Evolutionary conservation across 2,113 vertebrate genomes (phyloP).

Genomic region (Poeciliopsis occidentalis): DNA sequence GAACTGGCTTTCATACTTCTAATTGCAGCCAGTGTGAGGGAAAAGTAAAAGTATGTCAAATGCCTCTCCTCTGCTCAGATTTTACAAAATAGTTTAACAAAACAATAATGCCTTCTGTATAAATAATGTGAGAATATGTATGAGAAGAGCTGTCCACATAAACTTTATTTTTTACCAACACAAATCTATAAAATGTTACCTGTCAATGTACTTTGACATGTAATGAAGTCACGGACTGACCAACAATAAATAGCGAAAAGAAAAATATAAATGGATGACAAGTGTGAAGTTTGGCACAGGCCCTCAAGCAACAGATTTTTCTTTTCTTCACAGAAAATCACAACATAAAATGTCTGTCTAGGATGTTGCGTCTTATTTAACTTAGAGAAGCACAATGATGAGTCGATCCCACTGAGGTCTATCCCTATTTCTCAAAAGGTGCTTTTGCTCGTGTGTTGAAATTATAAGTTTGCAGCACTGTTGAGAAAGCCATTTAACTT

Average conservation of each 20-base stretch:
- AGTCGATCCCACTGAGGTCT: slow-evolving; percentile 23
- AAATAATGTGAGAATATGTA: neutral
- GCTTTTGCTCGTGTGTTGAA: slow-evolving; percentile 47
- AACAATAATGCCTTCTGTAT: neutral
- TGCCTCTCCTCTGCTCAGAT: neutral
- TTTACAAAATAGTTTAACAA: neutral
- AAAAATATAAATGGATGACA: neutral
- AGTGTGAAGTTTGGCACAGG: neutral
- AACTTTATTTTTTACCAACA: neutral
- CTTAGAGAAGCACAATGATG: slow-evolving; percentile 6
- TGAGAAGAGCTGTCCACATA: neutral
- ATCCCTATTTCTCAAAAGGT: slow-evolving; percentile 45
- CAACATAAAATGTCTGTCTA: neutral
- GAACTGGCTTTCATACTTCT: neutral
- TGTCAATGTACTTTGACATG: neutral
- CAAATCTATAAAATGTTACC: neutral
- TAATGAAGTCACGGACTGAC: neutral
- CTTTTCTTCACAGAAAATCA: neutral
- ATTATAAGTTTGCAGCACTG: slow-evolving; percentile 55
- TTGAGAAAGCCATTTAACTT: slow-evolving; percentile 62
- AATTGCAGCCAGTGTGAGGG: neutral
- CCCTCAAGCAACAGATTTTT: too few species aligned
- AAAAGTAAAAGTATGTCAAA: neutral
- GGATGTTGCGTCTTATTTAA: slow-evolving; percentile 11
- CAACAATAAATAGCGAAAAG: too few species aligned